Percentiles rank a stretch among this genome's conserved stretches.
Evolutionary conservation across 1,140 invertebrate species (phyloP).

Genomic region (Lysiphlebus fabarum): DNA sequence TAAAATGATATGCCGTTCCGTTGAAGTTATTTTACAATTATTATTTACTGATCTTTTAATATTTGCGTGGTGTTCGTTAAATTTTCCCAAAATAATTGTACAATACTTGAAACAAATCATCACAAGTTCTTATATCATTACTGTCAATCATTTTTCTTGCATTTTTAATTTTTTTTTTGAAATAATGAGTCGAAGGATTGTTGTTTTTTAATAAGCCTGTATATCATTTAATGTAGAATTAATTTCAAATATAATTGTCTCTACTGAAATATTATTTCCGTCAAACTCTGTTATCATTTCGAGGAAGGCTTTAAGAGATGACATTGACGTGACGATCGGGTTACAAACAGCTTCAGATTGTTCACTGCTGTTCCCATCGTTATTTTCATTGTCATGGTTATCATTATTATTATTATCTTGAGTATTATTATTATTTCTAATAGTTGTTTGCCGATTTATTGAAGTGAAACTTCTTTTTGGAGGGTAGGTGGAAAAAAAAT

Average conservation of each 20-base stretch:
- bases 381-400: too few species aligned
- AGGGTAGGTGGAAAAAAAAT: too few species aligned
- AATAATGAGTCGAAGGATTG: slow-evolving; percentile 7
- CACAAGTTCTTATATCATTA: slow-evolving; percentile 4
- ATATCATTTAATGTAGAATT: slow-evolving; percentile 4
- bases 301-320: too few species aligned
- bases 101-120: slow-evolving; percentile 2
- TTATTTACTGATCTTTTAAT: slow-evolving; percentile 11
- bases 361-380: too few species aligned
- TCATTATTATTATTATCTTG: too few species aligned
- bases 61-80: slow-evolving; percentile 4
- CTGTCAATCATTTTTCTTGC: slow-evolving; percentile 20
- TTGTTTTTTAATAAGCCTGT: not conserved
- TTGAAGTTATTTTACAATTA: not conserved
- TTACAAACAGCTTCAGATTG: too few species aligned
- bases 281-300: too few species aligned
- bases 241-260: not conserved
- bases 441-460: too few species aligned
- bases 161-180: slow-evolving; percentile 12
- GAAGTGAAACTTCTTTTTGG: too few species aligned
- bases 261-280: too few species aligned
- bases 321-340: too few species aligned
- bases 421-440: too few species aligned
- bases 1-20: not conserved
- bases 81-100: slow-evolving; percentile 9